Base-by-base conservation (phyloP, 1,140 invertebrate genomes). In the Bradysia coprophila region DNA sequence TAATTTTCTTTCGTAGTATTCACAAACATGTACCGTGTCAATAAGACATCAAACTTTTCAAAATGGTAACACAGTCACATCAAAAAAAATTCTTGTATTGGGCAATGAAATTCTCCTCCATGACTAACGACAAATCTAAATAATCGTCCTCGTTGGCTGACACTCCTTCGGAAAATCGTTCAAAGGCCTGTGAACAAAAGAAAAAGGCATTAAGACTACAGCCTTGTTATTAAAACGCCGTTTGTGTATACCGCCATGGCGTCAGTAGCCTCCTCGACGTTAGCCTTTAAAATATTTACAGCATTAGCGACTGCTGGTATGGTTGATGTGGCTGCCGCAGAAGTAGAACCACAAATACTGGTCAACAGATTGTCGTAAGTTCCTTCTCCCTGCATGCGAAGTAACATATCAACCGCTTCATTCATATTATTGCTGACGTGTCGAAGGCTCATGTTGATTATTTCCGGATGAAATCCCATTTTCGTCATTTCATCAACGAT, bases 101-200 rank as follows among this genome's bases (percentile, higher is more conserved):
- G 4, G 55, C 59, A 2, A 76, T 62, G 45, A 73, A 69, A 28
- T 68, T 56, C 52, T 75, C 71, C 54, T 77, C 74, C 41, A 71
- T 66, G 3, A 57, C 46, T 10, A 78, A 56, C 2, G 66, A 65
- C 13, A 73, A 54, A 54, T 75, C 71, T 24, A 77, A 53, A 51
- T 78, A 68, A 44, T 75, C 74, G 48, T 75, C 70, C 36, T 76
- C 74, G 9, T 68, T 69, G 18, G 57, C 58, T 2, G 59, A 58
- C 13, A 77, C 65, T 40, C 69, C 69, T 11, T 71, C 62, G n/a
- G 66, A 58, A 16, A 79, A 62, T 3, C 73, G 62, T 15, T 67
- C 51, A 32, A 69, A 69, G 0, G 76, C 76, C 49, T 54, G 21
- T 13, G 21, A 20, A 28, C 5, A 40, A 40, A 3, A 23, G 13